These are phyloP conservation scores for Psittacula echo DNA, from an alignment of 2,797 vertebrate species.

Conservation along the genomic window DNA sequence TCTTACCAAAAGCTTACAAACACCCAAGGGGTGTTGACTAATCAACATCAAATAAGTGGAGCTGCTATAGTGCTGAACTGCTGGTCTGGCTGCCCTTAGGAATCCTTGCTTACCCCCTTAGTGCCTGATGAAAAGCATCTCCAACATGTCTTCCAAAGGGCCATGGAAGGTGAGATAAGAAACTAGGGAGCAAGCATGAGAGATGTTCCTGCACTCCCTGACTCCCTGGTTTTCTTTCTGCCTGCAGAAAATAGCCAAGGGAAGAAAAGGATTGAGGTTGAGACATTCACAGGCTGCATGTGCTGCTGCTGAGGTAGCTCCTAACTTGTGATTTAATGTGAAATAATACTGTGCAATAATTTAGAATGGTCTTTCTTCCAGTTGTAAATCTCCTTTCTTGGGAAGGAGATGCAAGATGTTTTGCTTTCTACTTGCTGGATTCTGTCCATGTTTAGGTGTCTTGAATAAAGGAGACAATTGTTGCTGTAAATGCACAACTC, in stretches of 20 bases:
- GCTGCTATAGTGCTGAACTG: not conserved
- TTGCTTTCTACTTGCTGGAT: not conserved
- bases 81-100: not conserved
- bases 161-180: not conserved
- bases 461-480: not conserved
- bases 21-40: not conserved
- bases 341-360: conserved; percentile 20
- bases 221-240: not conserved
- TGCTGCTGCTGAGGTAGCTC: not conserved
- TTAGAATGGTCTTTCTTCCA: not conserved
- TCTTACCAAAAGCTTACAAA: not conserved
- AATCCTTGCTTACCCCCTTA: not conserved
- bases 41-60: not conserved
- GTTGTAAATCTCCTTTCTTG: not conserved
- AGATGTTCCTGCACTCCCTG: not conserved
- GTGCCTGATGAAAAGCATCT: not conserved
- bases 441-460: not conserved
- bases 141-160: not conserved
- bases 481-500: not conserved
- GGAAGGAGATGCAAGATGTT: not conserved
- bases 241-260: not conserved
- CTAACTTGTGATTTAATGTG: not conserved
- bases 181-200: not conserved
- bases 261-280: not conserved
- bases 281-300: not conserved